Percentiles rank a stretch among this genome's conserved stretches.
phyloP scores from a whole-genome alignment of 2,888 invertebrate genomes.

The Allolobophora icterica region DNA sequence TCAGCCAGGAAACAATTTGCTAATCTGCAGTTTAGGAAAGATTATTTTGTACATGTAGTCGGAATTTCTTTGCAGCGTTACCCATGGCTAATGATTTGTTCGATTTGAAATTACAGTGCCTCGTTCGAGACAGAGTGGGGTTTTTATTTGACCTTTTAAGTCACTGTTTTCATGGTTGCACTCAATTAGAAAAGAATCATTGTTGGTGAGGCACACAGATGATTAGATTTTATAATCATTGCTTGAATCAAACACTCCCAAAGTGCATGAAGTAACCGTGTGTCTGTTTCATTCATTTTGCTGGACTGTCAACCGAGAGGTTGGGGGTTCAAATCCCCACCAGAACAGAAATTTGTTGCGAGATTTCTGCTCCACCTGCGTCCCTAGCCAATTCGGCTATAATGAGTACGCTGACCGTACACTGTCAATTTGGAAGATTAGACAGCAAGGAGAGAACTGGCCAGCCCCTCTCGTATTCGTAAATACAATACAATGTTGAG shows the following conservation, averaged over 20 bases:
- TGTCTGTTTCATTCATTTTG: not conserved
- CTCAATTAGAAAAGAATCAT: not conserved
- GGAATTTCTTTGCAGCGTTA: not conserved
- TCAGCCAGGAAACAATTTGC: not conserved
- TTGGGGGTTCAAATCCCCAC: too few species aligned
- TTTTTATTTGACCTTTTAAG: constrained; percentile 1
- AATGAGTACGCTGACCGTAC: too few species aligned
- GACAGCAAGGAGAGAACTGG: too few species aligned
- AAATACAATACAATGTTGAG: too few species aligned
- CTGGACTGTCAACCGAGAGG: too few species aligned
- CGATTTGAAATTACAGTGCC: not conserved
- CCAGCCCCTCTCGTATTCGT: too few species aligned
- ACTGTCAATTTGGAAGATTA: too few species aligned
- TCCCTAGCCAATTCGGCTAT: too few species aligned
- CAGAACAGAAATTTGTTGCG: too few species aligned
- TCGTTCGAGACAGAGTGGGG: not conserved
- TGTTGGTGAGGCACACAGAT: not conserved
- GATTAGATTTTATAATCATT: too few species aligned
- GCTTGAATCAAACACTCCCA: not conserved
- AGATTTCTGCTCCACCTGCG: too few species aligned
- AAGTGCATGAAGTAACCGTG: not conserved
- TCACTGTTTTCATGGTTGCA: not conserved
- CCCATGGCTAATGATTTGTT: not conserved
- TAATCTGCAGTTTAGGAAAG: not conserved
- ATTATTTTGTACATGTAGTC: not conserved